Conservation (phyloP, 2,888 invertebrate species). For the Gisinianus flammeolus region DNA sequence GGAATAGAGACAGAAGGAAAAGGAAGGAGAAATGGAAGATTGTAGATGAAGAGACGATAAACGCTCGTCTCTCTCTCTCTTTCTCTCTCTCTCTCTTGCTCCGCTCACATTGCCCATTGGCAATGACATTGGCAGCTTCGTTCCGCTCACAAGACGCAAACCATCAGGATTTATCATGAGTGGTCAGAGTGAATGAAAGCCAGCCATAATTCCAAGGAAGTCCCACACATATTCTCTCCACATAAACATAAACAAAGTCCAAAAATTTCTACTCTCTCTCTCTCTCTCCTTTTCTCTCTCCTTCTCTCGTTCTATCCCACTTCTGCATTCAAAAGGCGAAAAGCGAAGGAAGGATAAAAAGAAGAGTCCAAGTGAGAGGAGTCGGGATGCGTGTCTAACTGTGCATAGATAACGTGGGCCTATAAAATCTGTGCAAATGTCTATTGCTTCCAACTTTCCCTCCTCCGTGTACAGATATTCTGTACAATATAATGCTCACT, state of each 20-base stretch:
- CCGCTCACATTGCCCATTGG: not conserved
- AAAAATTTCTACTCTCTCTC: no score
- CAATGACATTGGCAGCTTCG: not conserved
- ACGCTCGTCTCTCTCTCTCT: no score
- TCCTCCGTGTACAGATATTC: no score
- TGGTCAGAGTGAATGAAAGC: constrained; percentile 10
- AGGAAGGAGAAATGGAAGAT: not conserved
- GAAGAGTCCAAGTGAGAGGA: not conserved
- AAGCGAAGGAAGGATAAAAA: constrained; percentile 1
- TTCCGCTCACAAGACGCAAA: not conserved
- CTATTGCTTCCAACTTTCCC: no score
- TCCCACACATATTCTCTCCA: not conserved
- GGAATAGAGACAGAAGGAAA: not conserved
- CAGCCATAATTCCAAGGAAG: constrained; percentile 4
- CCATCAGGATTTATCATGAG: constrained; percentile 6
- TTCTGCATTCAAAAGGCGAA: not conserved
- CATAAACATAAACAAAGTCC: not conserved
- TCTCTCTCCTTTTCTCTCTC: no score
- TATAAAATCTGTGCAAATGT: not conserved
- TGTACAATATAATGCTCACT: no score
- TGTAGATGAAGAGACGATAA: no score
- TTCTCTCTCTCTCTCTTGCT: not conserved
- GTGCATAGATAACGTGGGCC: not conserved
- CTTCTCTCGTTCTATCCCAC: no score
- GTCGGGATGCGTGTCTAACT: not conserved